Percentiles rank a stretch among this genome's conserved stretches.
Evolutionary conservation across 2,888 invertebrate species (phyloP).

Genomic region (Drosophila differens): DNA sequence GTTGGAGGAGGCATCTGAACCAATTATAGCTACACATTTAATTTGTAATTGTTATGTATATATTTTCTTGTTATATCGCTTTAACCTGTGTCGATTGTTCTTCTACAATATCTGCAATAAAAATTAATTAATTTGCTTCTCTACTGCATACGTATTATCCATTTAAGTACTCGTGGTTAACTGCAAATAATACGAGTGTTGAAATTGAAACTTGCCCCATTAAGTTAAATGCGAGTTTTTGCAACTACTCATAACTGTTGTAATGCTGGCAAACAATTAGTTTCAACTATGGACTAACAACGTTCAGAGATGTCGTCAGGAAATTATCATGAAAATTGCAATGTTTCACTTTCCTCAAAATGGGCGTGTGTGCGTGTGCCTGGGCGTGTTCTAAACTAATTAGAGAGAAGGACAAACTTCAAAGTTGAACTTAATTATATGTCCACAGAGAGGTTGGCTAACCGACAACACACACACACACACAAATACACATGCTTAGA

Average conservation of each 20-base stretch:
- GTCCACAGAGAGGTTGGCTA: background rate
- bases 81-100: too few relatives aligned
- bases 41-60: background rate
- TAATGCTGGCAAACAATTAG: conserved; percentile 38
- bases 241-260: background rate
- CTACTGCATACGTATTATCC: background rate
- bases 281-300: conserved; percentile 26
- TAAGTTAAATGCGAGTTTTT: background rate
- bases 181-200: background rate
- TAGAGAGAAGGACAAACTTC: conserved; percentile 35
- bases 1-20: background rate
- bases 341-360: conserved; percentile 5
- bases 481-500: conserved; percentile 1
- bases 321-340: conserved; percentile 21
- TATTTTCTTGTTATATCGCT: background rate
- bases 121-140: background rate
- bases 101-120: background rate
- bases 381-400: conserved; percentile 38
- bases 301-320: conserved; percentile 1
- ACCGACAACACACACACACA: background rate
- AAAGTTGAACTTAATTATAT: conserved; percentile 51
- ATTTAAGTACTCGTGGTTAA: background rate
- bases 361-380: conserved; percentile 5
- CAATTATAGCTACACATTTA: background rate
- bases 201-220: background rate